Base-by-base conservation (phyloP, 2,888 invertebrate species). In the Sturmia bella region DNA sequence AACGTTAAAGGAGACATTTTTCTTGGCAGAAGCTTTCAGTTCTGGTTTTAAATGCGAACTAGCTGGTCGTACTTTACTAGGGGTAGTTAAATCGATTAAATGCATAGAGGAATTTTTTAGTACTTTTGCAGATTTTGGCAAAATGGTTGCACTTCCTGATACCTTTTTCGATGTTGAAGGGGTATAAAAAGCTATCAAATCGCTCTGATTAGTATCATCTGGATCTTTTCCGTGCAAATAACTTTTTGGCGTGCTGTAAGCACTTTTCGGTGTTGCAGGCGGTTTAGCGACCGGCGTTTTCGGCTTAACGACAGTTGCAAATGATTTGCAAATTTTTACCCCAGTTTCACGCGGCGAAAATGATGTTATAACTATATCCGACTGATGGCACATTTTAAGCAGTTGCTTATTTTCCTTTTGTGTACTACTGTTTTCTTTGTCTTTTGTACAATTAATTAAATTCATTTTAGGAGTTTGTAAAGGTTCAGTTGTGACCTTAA, bases 61-160 rank as follows among this genome's bases (percentile, higher is more conserved):
- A 15, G 57, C 48, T 12, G 80, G 64, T 56, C 57, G 81, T 3
- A 86, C 57, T 70, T 85, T 87, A 13, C 81, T 85, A 1, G 90
- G 90, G 13, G 90, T 90, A 7, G 89, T 90, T 24, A 89, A 84
- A 83, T 90, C 90, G 56, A 90, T 87, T 27, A 90, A 80, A 86
- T 86, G 87, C 90, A 90, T 90, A 2, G 90, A 90, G 0, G 87
- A 83, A 27, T 85, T 84, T 15, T 69, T 75, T 37, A 41, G 37
- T 52, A 52, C 21, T 52, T 74, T 74, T 17, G 43, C 21, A 1
- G 77, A 70, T 13, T 63, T 21, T 9, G 48, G 11, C 0, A 21
- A 15, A 48, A n/a, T 5, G 13, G n/a, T 4, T 6, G 79, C 75
- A 13, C 74, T 70, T 48, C 17, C 41, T 3, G 50, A 45, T 2